phyloP scores from a whole-genome alignment of 2,888 invertebrate genomes.

The Cataglyphis albicans region DNA sequence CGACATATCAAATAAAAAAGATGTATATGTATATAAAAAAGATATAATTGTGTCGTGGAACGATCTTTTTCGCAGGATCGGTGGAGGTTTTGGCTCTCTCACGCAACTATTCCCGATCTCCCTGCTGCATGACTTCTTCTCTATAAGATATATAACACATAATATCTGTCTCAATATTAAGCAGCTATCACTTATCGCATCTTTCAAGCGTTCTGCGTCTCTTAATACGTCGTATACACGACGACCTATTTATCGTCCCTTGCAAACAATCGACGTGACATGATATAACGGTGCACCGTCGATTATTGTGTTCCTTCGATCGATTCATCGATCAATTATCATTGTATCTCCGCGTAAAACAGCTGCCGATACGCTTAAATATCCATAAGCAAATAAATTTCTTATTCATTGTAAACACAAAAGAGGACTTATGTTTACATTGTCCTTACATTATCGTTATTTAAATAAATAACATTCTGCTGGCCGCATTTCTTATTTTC shows the following conservation, averaged over 20 bases:
- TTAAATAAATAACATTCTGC: constrained; percentile 67
- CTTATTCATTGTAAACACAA: constrained; percentile 17
- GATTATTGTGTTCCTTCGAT: neutral
- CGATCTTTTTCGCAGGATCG: constrained; percentile 44
- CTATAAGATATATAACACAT: constrained; percentile 25
- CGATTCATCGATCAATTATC: constrained; percentile 24
- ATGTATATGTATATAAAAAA: constrained; percentile 41
- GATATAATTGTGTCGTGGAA: constrained; percentile 11
- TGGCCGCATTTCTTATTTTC: constrained; percentile 55
- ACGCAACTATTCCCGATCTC: neutral
- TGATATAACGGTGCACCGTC: neutral
- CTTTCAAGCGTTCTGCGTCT: constrained; percentile 33
- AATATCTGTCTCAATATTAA: constrained; percentile 44
- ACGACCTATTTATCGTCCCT: neutral
- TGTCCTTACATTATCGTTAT: neutral
- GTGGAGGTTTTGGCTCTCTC: constrained; percentile 64
- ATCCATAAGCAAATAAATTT: constrained; percentile 12
- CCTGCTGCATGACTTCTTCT: constrained; percentile 43
- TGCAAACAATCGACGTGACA: constrained; percentile 28
- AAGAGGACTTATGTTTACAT: constrained; percentile 4
- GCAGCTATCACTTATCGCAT: constrained; percentile 45
- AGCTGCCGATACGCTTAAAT: constrained; percentile 22
- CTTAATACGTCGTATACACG: constrained; percentile 21
- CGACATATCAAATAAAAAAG: constrained; percentile 39
- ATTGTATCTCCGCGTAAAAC: neutral